Percentiles rank a stretch among this genome's conserved stretches.
Conservation (phyloP, 2,888 invertebrate genomes). For the Meiosimyza decipiens region DNA sequence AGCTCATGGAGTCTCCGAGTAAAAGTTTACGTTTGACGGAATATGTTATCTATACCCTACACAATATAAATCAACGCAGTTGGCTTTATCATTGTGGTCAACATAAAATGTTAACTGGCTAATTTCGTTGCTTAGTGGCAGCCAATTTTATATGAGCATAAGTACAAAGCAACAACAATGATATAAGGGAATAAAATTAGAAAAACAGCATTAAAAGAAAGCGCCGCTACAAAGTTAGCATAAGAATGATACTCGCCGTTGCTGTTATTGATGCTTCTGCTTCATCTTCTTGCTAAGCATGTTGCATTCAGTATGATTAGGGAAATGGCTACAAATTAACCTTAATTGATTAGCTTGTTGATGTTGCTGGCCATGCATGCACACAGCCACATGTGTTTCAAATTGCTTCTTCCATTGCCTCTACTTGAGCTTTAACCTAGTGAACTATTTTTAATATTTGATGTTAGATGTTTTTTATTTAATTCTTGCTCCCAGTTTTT, state of each 20-base stretch:
- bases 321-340: slow-evolving; percentile 49
- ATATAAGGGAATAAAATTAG: too few relatives aligned
- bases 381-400: too few relatives aligned
- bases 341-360: slow-evolving; percentile 44
- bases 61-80: too few relatives aligned
- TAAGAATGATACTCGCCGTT: background rate
- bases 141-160: too few relatives aligned
- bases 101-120: background rate
- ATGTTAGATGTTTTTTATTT: too few relatives aligned
- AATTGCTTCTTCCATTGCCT: background rate
- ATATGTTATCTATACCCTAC: too few relatives aligned
- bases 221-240: too few relatives aligned
- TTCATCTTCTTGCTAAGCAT: background rate
- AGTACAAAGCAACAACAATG: too few relatives aligned
- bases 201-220: too few relatives aligned
- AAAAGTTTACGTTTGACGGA: too few relatives aligned
- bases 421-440: slow-evolving; percentile 20
- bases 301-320: slow-evolving; percentile 33
- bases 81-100: too few relatives aligned
- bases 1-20: too few relatives aligned
- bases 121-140: slow-evolving; percentile 10
- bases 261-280: background rate
- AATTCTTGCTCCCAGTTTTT: background rate
- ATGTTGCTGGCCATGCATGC: slow-evolving; percentile 13
- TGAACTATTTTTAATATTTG: slow-evolving; percentile 29